Percentiles rank a stretch among this genome's conserved stretches.
Conservation (phyloP, 2,888 invertebrate genomes). For the Leucoptera coffeella region DNA sequence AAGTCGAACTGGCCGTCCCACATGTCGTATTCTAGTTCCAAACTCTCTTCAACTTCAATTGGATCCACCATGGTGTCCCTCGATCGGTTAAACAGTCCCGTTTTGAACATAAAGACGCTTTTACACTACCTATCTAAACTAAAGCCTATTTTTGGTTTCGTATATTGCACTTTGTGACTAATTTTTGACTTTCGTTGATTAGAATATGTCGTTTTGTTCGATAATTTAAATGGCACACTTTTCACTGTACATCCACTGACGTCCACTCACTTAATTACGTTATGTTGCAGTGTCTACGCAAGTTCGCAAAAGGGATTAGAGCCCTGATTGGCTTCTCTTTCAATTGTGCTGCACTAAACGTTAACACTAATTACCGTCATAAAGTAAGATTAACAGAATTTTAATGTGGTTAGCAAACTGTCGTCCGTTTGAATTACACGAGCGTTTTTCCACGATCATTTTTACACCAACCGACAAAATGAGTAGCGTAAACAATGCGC, state of each 20-base stretch:
- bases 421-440: slow-evolving; percentile 38
- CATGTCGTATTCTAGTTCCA: slow-evolving; percentile 78
- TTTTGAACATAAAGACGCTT: slow-evolving; percentile 37
- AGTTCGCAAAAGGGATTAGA: no score
- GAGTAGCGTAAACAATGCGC: not conserved
- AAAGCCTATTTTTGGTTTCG: slow-evolving; percentile 32
- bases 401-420: slow-evolving; percentile 33
- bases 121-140: no score
- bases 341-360: no score
- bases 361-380: slow-evolving; percentile 39
- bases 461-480: not conserved
- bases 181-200: not conserved
- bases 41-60: slow-evolving; percentile 47
- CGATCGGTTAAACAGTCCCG: slow-evolving; percentile 36
- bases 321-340: no score
- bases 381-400: slow-evolving; percentile 33
- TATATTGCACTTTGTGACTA: slow-evolving; percentile 24
- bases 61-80: slow-evolving; percentile 36
- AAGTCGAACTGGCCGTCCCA: slow-evolving; percentile 88
- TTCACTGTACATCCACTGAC: slow-evolving; percentile 6
- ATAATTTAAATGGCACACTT: no score
- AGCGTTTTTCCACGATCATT: slow-evolving; percentile 11
- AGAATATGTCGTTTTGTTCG: no score
- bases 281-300: no score
- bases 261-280: no score